Percentiles rank a stretch among this genome's conserved stretches.
Evolutionary conservation across 2,113 vertebrate genomes (phyloP).

Genomic region (Paedocypris sp.): DNA sequence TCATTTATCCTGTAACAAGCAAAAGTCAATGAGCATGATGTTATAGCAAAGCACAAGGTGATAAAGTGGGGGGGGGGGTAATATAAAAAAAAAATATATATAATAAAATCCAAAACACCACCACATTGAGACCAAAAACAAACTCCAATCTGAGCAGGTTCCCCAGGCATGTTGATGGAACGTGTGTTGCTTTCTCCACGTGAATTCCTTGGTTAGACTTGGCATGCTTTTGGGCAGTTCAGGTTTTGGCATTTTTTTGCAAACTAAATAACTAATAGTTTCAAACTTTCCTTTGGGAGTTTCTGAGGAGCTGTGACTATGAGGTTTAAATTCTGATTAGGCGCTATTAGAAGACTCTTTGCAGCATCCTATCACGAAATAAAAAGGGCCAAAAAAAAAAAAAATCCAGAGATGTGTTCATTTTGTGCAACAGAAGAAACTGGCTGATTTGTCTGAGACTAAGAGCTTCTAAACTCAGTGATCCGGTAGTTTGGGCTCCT

Average conservation of each 20-base stretch:
- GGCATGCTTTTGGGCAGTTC: slow-evolving; percentile 49
- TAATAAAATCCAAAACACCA: slow-evolving; percentile 6
- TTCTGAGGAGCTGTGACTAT: slow-evolving; percentile 7
- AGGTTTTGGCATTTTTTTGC: slow-evolving; percentile 32
- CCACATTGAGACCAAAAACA: too few species aligned
- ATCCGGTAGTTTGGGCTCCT: slow-evolving; percentile 23
- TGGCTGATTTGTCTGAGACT: slow-evolving; percentile 16
- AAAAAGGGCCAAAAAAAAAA: not conserved
- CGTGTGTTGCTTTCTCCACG: slow-evolving; percentile 43
- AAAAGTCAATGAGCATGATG: slow-evolving; percentile 29
- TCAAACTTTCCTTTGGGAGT: slow-evolving; percentile 12
- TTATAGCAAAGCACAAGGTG: not conserved
- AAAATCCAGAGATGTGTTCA: slow-evolving; percentile 21
- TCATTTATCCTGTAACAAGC: slow-evolving; percentile 53
- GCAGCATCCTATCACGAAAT: slow-evolving; percentile 33
- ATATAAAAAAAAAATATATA: not conserved
- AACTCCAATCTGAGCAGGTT: slow-evolving; percentile 40
- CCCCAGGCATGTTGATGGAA: slow-evolving; percentile 47
- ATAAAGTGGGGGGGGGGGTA: too few species aligned
- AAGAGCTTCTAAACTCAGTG: slow-evolving; percentile 23
- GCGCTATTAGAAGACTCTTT: slow-evolving; percentile 35
- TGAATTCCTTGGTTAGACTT: slow-evolving; percentile 50
- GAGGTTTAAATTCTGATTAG: slow-evolving; percentile 1
- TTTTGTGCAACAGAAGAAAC: slow-evolving; percentile 5
- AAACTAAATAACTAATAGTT: slow-evolving; percentile 16